Percentiles rank a stretch among this genome's conserved stretches.
Conservation (phyloP, 2,888 invertebrate genomes). For the Furcula furcula region DNA sequence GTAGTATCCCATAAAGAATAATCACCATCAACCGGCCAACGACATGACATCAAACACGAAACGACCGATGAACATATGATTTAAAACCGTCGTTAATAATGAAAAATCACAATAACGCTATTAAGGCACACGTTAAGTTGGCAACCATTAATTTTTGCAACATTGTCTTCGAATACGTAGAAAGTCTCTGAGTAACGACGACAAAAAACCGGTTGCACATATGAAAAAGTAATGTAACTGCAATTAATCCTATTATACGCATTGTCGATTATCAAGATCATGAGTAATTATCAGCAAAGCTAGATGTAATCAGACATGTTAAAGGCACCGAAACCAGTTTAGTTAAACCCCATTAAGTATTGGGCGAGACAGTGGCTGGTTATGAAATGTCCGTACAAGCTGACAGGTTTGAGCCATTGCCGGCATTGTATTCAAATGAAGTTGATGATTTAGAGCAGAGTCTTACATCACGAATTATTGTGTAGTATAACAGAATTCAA, state of each 20-base stretch:
- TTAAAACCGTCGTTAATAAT: background rate
- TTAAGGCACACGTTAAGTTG: background rate
- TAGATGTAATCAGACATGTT: slow-evolving; percentile 14
- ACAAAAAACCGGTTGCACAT: too few relatives aligned
- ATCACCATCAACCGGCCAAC: background rate
- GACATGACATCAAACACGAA: background rate
- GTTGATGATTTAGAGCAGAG: slow-evolving; percentile 47
- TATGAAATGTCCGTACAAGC: slow-evolving; percentile 38
- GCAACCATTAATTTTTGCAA: background rate
- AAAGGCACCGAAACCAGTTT: slow-evolving; percentile 30
- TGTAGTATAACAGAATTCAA: slow-evolving; percentile 28
- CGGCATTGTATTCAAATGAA: slow-evolving; percentile 66
- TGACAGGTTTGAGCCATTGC: slow-evolving; percentile 43
- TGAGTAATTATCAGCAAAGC: slow-evolving; percentile 9
- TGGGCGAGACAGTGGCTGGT: slow-evolving; percentile 32
- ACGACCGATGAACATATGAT: too few relatives aligned
- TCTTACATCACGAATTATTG: slow-evolving; percentile 42
- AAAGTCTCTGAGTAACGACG: background rate
- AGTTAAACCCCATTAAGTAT: slow-evolving; percentile 5
- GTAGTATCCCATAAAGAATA: background rate
- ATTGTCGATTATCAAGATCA: slow-evolving; percentile 7
- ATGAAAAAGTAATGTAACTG: slow-evolving; percentile 5
- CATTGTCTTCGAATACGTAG: background rate
- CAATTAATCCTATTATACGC: slow-evolving; percentile 4
- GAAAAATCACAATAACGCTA: background rate